These are phyloP conservation scores for Pseudotriccus pelzelni DNA, from an alignment of 2,797 vertebrate species.

Conservation along the genomic window DNA sequence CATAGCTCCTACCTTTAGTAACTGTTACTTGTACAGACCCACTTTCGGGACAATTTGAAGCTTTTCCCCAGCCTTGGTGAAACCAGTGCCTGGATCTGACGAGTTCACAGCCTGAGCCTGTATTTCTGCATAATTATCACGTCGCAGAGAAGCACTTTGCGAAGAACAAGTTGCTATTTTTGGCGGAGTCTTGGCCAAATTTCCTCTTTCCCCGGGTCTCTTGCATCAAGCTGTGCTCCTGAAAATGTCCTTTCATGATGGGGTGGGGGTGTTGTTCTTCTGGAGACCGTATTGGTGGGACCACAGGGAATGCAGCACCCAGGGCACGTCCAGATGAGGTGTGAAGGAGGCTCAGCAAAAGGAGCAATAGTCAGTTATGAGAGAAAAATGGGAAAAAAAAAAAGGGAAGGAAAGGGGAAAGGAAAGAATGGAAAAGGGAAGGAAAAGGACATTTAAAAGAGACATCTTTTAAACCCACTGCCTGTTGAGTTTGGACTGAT, in stretches of 20 bases:
- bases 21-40: background rate
- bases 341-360: background rate
- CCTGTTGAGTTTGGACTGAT: background rate
- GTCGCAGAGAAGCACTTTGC: background rate
- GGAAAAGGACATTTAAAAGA: too few species aligned
- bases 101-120: slow-evolving; percentile 18
- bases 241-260: background rate
- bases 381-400: too few species aligned
- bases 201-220: background rate
- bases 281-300: background rate
- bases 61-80: background rate
- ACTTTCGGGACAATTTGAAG: background rate
- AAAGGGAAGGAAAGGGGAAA: too few species aligned
- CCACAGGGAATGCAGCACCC: background rate
- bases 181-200: background rate
- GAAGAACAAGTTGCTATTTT: slow-evolving; percentile 34
- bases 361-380: background rate
- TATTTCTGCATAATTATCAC: slow-evolving; percentile 44
- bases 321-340: background rate
- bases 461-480: background rate
- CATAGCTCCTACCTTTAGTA: background rate
- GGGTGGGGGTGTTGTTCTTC: background rate
- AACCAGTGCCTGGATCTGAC: background rate
- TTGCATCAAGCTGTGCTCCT: background rate
- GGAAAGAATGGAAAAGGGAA: background rate